These are phyloP conservation scores for Morpho achilles DNA, from an alignment of 2,888 invertebrate species.

Conservation along the genomic window DNA sequence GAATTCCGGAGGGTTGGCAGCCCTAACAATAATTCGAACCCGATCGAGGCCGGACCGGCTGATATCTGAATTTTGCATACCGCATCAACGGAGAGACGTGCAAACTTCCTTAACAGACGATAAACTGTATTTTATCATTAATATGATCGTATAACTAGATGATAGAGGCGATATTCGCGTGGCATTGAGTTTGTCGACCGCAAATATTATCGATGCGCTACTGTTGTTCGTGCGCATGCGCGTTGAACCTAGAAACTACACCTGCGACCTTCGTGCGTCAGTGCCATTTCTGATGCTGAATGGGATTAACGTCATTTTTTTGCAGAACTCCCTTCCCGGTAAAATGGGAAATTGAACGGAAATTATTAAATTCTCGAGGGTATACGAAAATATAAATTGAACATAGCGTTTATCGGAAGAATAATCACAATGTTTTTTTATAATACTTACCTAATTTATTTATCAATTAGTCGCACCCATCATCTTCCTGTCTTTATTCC, in stretches of 20 bases:
- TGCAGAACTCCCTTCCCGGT: constrained; percentile 3
- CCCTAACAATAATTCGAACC: constrained; percentile 21
- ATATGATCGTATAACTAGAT: constrained; percentile 14
- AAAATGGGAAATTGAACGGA: constrained; percentile 8
- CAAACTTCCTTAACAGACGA: constrained; percentile 15
- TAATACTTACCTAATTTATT: no score
- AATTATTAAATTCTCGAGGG: not conserved
- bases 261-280: constrained; percentile 44
- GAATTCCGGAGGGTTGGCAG: constrained; percentile 12
- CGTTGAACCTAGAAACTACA: constrained; percentile 49
- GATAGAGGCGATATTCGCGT: constrained; percentile 31
- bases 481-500: no score
- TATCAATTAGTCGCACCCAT: no score
- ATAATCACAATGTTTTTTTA: no score
- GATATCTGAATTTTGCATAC: constrained; percentile 39
- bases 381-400: not conserved
- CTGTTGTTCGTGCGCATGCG: constrained; percentile 45
- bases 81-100: constrained; percentile 31
- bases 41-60: constrained; percentile 30
- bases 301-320: constrained; percentile 15
- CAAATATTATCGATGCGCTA: constrained; percentile 35
- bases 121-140: not conserved
- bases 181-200: constrained; percentile 15
- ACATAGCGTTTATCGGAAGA: no score
- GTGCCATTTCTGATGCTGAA: constrained; percentile 33